These are phyloP conservation scores for Procavia capensis DNA, from an alignment of 2,113 vertebrate genomes.

Conservation along the genomic window DNA sequence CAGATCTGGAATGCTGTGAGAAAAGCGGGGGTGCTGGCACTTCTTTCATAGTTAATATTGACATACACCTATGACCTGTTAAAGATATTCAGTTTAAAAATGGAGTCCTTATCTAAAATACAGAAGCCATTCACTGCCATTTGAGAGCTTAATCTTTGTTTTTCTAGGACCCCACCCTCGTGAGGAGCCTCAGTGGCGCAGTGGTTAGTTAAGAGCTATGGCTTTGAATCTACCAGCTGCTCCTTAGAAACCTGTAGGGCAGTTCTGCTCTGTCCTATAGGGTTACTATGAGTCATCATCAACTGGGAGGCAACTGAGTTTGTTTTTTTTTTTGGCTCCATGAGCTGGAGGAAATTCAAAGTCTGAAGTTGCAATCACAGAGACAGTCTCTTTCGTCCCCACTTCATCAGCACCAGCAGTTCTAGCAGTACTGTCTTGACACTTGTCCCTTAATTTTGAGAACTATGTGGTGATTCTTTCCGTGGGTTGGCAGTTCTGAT, in stretches of 20 bases:
- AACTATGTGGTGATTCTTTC: background rate
- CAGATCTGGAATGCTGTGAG: background rate
- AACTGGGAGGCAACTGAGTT: too few species aligned
- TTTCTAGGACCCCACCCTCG: background rate
- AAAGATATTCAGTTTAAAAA: background rate
- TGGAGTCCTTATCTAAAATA: background rate
- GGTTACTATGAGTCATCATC: too few species aligned
- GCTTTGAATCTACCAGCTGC: too few species aligned
- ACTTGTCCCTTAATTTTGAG: background rate
- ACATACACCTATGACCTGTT: rapidly evolving
- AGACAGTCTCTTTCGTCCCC: background rate
- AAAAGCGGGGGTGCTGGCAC: background rate
- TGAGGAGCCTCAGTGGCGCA: too few species aligned
- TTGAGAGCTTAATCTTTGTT: background rate
- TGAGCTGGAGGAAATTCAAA: background rate
- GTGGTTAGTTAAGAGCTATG: too few species aligned
- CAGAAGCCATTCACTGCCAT: background rate
- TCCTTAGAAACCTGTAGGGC: too few species aligned
- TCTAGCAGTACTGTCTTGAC: background rate
- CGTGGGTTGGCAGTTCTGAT: background rate
- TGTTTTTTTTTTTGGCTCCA: background rate
- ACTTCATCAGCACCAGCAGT: background rate
- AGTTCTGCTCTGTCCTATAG: too few species aligned
- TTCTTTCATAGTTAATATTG: background rate
- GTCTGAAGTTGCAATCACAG: background rate